Evolutionary conservation across 2,113 vertebrate species (phyloP).

Genomic region (Lutjanus erythropterus): DNA sequence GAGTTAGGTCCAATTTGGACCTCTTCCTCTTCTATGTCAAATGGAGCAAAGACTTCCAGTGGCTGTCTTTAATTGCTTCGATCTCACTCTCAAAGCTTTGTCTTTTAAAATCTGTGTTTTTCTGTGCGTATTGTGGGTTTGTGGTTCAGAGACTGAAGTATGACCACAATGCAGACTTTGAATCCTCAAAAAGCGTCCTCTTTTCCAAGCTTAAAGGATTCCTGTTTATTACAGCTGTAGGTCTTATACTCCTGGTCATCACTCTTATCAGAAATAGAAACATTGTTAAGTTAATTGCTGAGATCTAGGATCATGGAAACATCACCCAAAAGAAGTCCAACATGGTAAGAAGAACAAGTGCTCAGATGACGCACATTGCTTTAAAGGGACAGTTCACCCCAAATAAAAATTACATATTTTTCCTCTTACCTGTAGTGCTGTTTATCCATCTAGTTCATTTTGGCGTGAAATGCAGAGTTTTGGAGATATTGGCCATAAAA

Average conservation of each 20-base stretch:
- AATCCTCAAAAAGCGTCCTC: not conserved
- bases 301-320: not conserved
- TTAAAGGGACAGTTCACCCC: no score
- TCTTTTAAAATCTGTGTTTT: conserved; percentile 2
- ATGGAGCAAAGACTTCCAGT: conserved; percentile 4
- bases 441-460: no score
- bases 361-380: no score
- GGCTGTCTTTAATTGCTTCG: conserved; percentile 22
- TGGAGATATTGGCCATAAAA: no score
- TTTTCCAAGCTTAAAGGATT: not conserved
- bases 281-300: not conserved
- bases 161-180: not conserved
- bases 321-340: not conserved
- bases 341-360: not conserved
- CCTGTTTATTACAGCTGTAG: not conserved
- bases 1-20: conserved; percentile 22
- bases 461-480: no score
- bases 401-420: no score
- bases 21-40: conserved; percentile 1
- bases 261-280: not conserved
- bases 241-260: not conserved
- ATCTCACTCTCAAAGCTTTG: conserved; percentile 22
- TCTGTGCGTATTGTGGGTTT: not conserved
- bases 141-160: not conserved
- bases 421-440: no score